A percentile compares a stretch with the other conserved stretches of the same genome.
Evolutionary conservation across 1,140 invertebrate species (phyloP).

Genomic region (Diorhabda carinulata): DNA sequence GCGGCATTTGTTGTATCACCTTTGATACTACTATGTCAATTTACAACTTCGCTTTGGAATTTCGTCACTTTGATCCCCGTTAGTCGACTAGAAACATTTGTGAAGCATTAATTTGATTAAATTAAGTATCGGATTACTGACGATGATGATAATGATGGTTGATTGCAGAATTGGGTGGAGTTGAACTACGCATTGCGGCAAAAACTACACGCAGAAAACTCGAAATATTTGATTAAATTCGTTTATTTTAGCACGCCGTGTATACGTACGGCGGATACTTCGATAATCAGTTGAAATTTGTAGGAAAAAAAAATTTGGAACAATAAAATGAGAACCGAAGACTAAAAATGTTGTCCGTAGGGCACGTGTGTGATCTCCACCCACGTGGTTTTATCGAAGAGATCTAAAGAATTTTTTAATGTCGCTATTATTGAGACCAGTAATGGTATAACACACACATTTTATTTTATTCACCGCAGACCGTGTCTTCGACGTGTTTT

Average conservation of each 20-base stretch:
- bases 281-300: no score
- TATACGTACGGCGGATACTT: no score
- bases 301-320: no score
- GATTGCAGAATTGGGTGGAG: no score
- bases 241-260: no score
- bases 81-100: slow-evolving; percentile 21
- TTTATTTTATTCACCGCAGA: slow-evolving; percentile 25
- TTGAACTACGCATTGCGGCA: no score
- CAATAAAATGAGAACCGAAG: no score
- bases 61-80: slow-evolving; percentile 27
- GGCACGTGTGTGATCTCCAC: slow-evolving; percentile 37
- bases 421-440: slow-evolving; percentile 35
- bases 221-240: no score
- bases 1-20: slow-evolving; percentile 38
- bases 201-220: no score
- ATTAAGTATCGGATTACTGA: neutral
- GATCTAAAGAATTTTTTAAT: slow-evolving; percentile 40
- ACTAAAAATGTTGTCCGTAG: slow-evolving; percentile 19
- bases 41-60: slow-evolving; percentile 30
- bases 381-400: slow-evolving; percentile 33
- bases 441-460: slow-evolving; percentile 25
- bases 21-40: slow-evolving; percentile 47
- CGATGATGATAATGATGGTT: neutral
- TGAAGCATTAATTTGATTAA: slow-evolving; percentile 19
- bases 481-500: slow-evolving; percentile 26